A percentile compares a stretch with the other conserved stretches of the same genome.
phyloP scores from a whole-genome alignment of 1,140 invertebrate species.

The Achatina immaculata region DNA sequence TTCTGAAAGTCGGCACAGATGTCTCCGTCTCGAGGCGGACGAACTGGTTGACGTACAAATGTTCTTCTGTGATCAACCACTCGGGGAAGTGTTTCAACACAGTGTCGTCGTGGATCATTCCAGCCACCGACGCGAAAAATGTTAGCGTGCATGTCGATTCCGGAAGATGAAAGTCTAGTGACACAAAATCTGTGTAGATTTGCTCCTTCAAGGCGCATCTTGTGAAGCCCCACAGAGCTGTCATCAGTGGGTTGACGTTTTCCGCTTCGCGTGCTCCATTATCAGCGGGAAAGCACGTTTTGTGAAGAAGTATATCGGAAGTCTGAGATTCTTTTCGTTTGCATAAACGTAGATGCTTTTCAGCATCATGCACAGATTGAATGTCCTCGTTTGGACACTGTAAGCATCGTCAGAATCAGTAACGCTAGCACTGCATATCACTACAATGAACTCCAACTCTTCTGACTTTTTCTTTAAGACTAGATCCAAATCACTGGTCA shows the following conservation, averaged over 20 bases:
- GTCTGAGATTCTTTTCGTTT: conserved; percentile 15
- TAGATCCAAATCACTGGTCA: conserved; percentile 14
- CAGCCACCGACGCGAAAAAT: conserved; percentile 15
- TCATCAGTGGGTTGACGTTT: conserved; percentile 39
- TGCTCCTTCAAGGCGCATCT: conserved; percentile 40
- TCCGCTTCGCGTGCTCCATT: background rate
- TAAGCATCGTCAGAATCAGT: conserved; percentile 30
- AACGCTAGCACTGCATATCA: conserved; percentile 7
- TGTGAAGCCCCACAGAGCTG: conserved; percentile 42
- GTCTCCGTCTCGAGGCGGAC: conserved; percentile 39
- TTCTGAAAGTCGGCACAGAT: conserved; percentile 30
- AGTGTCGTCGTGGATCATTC: conserved; percentile 9
- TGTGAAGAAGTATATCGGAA: conserved; percentile 39
- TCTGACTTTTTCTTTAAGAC: conserved; percentile 1
- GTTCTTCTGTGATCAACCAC: conserved; percentile 20
- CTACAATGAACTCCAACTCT: conserved; percentile 24
- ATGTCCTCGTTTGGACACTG: conserved; percentile 16
- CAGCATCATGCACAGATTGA: conserved; percentile 35
- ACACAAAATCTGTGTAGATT: conserved; percentile 35
- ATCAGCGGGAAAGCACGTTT: conserved; percentile 33
- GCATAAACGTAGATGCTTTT: conserved; percentile 26
- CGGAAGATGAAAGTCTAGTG: conserved; percentile 37
- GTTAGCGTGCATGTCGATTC: conserved; percentile 13
- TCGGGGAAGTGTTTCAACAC: conserved; percentile 33
- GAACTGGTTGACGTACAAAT: conserved; percentile 40